phyloP scores from a whole-genome alignment of 2,797 vertebrate species.

The Lemur catta region DNA sequence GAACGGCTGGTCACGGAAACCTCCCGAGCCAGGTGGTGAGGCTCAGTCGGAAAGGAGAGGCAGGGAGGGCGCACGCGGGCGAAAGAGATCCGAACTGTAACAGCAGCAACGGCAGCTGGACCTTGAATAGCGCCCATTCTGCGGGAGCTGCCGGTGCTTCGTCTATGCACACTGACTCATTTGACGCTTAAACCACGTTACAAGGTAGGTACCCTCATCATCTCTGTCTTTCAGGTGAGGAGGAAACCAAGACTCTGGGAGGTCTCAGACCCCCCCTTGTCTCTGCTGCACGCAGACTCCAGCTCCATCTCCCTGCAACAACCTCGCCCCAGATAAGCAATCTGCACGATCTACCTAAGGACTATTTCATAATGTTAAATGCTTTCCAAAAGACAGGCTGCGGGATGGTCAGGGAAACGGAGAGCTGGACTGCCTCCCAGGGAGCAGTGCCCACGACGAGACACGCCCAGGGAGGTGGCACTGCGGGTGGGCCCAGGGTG shows the following conservation, averaged over 20 bases:
- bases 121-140: rapidly evolving
- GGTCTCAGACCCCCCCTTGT: not conserved
- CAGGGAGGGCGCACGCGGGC: rapidly evolving
- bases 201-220: rapidly evolving
- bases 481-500: rapidly evolving
- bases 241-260: not conserved
- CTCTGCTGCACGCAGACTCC: no score
- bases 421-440: not conserved
- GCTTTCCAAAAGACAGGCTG: not conserved
- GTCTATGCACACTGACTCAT: no score
- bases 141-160: rapidly evolving
- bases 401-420: not conserved
- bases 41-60: not conserved
- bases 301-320: no score
- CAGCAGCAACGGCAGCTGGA: rapidly evolving
- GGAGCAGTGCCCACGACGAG: rapidly evolving
- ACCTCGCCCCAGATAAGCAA: not conserved
- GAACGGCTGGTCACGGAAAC: not conserved
- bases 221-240: not conserved
- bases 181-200: not conserved
- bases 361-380: not conserved
- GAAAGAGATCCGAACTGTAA: rapidly evolving
- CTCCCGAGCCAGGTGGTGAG: not conserved
- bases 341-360: not conserved
- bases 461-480: not conserved